Evolutionary conservation across 2,113 vertebrate genomes (phyloP).

Genomic region (Propithecus coquereli): DNA sequence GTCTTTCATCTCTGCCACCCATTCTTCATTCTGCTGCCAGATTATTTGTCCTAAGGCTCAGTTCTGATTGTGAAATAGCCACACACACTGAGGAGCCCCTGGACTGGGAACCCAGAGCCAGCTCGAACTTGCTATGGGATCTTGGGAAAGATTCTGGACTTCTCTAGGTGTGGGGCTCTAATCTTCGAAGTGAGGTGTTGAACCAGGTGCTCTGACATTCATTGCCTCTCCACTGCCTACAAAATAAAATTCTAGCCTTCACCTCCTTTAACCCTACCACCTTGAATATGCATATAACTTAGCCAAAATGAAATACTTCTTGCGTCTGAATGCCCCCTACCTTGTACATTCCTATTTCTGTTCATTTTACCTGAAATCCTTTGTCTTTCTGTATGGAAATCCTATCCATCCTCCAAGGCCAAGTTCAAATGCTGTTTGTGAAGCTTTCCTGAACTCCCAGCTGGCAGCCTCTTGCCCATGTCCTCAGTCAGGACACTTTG

Average conservation of each 20-base stretch:
- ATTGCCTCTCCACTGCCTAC: background rate
- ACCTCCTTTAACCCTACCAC: background rate
- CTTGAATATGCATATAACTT: background rate
- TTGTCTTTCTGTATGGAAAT: background rate
- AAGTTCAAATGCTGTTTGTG: background rate
- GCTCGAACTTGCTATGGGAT: background rate
- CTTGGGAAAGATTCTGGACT: background rate
- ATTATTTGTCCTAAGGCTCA: background rate
- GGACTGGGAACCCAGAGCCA: too few species aligned
- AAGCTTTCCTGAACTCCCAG: background rate
- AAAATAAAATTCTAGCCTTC: background rate
- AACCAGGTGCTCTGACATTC: background rate
- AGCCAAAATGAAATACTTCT: background rate
- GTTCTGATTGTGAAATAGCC: slow-evolving; percentile 12
- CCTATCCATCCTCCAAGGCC: background rate
- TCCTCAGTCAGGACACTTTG: background rate
- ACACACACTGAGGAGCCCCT: background rate
- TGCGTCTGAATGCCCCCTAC: background rate
- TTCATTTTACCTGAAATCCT: background rate
- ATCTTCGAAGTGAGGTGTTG: background rate
- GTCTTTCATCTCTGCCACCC: background rate
- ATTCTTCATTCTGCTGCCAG: background rate
- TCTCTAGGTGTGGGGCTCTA: background rate
- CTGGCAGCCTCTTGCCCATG: background rate
- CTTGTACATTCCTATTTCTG: background rate